These are phyloP conservation scores for Drosophila affinis DNA, from an alignment of 2,888 invertebrate species.

Conservation along the genomic window DNA sequence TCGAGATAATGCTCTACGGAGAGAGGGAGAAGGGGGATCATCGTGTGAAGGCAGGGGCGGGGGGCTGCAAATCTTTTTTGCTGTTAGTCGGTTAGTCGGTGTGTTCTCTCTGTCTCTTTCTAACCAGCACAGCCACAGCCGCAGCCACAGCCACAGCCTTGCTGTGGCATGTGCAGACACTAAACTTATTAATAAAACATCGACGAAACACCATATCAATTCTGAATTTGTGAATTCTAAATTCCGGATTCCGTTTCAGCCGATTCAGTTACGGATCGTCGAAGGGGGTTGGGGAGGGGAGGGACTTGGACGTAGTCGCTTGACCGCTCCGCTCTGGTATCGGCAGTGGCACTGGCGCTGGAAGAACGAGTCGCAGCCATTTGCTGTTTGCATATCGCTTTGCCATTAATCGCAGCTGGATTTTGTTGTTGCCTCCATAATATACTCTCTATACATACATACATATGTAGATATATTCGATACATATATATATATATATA, in stretches of 20 bases:
- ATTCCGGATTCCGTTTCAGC: constrained; percentile 14
- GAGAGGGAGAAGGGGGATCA: constrained; percentile 15
- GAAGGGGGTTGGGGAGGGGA: constrained; percentile 1
- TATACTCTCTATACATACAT: neutral
- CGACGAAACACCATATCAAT: constrained; percentile 28
- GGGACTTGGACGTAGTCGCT: neutral
- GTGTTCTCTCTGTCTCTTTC: neutral
- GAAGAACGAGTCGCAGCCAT: constrained; percentile 48
- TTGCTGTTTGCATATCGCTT: constrained; percentile 60
- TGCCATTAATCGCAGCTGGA: constrained; percentile 51
- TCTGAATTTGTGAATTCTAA: constrained; percentile 1
- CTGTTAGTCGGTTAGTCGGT: constrained; percentile 15
- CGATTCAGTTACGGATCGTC: constrained; percentile 21
- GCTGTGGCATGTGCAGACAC: constrained; percentile 34
- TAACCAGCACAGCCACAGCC: neutral
- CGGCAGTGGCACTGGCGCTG: constrained; percentile 7
- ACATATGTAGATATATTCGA: neutral
- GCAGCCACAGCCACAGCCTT: neutral
- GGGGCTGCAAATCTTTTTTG: constrained; percentile 32
- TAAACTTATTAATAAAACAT: constrained; percentile 54
- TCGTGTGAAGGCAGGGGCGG: neutral
- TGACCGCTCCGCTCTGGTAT: neutral
- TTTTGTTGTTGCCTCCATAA: constrained; percentile 28
- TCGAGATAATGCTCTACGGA: constrained; percentile 29
- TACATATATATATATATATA: constrained; percentile 1